phyloP scores from a whole-genome alignment of 2,888 invertebrate species.

The Polia nebulosa region DNA sequence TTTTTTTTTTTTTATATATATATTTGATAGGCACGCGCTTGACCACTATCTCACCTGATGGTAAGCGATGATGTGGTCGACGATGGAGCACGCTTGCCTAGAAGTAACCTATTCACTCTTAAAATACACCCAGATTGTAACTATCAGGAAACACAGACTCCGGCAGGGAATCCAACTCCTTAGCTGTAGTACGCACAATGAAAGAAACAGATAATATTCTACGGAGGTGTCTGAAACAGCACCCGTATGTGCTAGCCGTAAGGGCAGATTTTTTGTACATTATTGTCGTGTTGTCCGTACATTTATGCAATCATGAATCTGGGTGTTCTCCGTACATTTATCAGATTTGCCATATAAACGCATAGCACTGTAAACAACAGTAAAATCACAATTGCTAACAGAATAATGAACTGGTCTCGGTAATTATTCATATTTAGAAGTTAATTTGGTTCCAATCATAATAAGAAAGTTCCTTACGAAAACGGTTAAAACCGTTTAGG shows the following conservation, averaged over 20 bases:
- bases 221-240: background rate
- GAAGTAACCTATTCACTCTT: no score
- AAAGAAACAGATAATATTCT: background rate
- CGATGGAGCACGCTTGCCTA: no score
- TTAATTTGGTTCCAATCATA: background rate
- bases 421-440: conserved; percentile 4
- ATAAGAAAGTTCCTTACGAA: background rate
- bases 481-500: background rate
- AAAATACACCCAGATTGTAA: no score
- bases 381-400: conserved; percentile 7
- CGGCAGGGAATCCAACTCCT: no score
- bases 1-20: no score
- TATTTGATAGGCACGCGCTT: no score
- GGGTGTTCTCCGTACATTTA: background rate
- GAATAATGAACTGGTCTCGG: conserved; percentile 13
- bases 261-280: background rate
- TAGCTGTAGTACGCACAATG: no score
- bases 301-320: conserved; percentile 1
- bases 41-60: no score
- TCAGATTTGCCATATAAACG: conserved; percentile 13
- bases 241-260: background rate
- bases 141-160: no score
- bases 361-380: conserved; percentile 8
- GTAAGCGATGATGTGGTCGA: no score
- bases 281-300: background rate